Base-by-base conservation (phyloP, 2,113 vertebrate species). In the Python bivittatus region DNA sequence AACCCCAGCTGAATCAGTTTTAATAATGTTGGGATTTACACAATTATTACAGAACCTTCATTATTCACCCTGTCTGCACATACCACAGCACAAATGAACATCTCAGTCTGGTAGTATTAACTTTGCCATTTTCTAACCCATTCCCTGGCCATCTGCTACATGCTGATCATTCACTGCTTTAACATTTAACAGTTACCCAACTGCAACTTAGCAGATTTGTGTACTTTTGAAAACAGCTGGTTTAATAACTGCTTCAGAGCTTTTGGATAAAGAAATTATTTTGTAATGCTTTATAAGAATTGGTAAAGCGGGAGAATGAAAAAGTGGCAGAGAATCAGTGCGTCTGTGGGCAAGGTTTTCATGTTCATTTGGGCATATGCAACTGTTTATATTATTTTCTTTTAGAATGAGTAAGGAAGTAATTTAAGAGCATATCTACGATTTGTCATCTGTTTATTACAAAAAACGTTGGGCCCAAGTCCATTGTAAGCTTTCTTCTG, bases 21-120 rank as follows among this genome's bases (percentile, higher is more conserved):
- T 98, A 98, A 98, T 98, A 98, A 98, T 98, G 97, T 98, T 98
- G 97, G 98, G 98, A 98, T 98, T 98, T 98, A 97, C 97, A 97
- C 98, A 97, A 98, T 98, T 98, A 98, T 98, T 98, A 97, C 97
- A 96, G 97, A 98, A 96, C 96, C 97, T 98, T 98, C 97, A 98
- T 98, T 98, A 98, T 97, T 98, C 98, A 98, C 97, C 95, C 97
- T 95, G 98, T 92, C 98, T 97, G 97, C 95, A 91, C 97, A 97
- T 97, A 97, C 94, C 97, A 95, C 95, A 96, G 97, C 97, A 97
- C 96, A 98, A 98, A 98, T 97, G 97, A 98, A 98, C 97, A 97
- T 98, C 97, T 97, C 97, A 98, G 97, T 96, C 98, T 98, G 98
- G 95, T 97, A 96, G 96, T 98, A 98, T 98, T 98, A 98, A 97